These are phyloP conservation scores for Drosophila conformis DNA, from an alignment of 2,888 invertebrate species.

Conservation along the genomic window DNA sequence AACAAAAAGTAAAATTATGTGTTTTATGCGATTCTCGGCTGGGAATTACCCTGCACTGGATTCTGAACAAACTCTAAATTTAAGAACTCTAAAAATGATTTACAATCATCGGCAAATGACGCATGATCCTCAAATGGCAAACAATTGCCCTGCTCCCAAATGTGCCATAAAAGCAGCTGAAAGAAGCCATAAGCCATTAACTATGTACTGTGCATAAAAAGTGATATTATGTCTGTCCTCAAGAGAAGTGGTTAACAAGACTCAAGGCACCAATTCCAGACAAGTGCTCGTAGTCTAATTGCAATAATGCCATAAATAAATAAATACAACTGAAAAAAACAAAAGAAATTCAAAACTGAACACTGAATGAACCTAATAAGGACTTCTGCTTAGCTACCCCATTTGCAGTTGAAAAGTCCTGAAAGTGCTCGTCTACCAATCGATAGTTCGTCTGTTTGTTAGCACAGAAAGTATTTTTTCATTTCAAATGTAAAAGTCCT, in stretches of 20 bases:
- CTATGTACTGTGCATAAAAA: background rate
- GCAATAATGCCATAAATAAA: background rate
- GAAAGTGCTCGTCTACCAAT: slow-evolving; percentile 1
- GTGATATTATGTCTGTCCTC: background rate
- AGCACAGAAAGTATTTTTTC: background rate
- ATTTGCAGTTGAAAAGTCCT: background rate
- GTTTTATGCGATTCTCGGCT: background rate
- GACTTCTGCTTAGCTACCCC: background rate
- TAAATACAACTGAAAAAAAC: background rate
- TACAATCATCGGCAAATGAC: background rate
- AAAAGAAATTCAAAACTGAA: too few relatives aligned
- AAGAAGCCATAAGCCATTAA: background rate
- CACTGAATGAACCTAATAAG: background rate
- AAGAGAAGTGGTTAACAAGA: background rate
- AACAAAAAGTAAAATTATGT: slow-evolving; percentile 6
- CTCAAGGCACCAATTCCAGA: background rate
- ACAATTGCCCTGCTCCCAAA: background rate
- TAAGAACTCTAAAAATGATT: background rate
- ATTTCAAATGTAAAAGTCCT: slow-evolving; percentile 3
- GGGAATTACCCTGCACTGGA: background rate
- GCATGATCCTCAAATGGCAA: background rate
- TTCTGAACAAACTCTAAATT: background rate
- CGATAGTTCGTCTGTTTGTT: slow-evolving; percentile 5
- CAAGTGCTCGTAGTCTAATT: background rate
- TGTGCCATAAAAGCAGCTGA: background rate